Base-by-base conservation (phyloP, 2,888 invertebrate genomes). In the Brachyopa scutellaris region DNA sequence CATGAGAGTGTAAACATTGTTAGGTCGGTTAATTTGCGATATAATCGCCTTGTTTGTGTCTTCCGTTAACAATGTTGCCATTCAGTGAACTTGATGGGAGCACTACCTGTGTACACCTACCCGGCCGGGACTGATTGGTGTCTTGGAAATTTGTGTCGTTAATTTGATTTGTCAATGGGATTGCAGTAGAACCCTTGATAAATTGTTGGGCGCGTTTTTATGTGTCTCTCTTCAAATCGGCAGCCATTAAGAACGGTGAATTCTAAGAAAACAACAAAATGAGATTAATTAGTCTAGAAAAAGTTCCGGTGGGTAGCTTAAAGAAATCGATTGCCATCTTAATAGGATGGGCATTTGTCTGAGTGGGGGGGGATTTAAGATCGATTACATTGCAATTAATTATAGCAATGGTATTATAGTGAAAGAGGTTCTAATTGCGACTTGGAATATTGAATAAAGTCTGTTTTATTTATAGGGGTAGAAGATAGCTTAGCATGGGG, bases 131-230 rank as follows among this genome's bases (percentile, higher is more conserved):
- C 6, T 15, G 26, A 6, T 26, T 15, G 26, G 49, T 7, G 7
- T 40, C 21, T 45, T 55, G 36, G 15, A 29, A 23, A 38, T 47
- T 49, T 47, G 9, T 59, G 57, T 38, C 59, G 38, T 49, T 69
- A 57, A 51, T 70, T 70, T 59, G 59, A 51, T 49, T 70, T 59
- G 40, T 49, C 49, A 70, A 38, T 59, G 36, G 29, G 29, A 26
- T 40, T 15, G 17, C 17, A 6, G 9, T 36, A 4, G 3, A 19
- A 19, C 15, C 36, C 29, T 55, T 55, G 66, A 23, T 23, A 45
- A 66, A 55, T 67, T 67, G 45, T 15, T 31, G 26, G 9, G 15
- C 13, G 26, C 36, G n/a, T 38, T 38, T 13, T 17, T 23, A 0
- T 17, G 15, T n/a, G n/a, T n/a, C n/a, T n/a, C n/a, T 11, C 8